These are phyloP conservation scores for Holotrichia oblita DNA, from an alignment of 1,140 invertebrate species.

Conservation along the genomic window DNA sequence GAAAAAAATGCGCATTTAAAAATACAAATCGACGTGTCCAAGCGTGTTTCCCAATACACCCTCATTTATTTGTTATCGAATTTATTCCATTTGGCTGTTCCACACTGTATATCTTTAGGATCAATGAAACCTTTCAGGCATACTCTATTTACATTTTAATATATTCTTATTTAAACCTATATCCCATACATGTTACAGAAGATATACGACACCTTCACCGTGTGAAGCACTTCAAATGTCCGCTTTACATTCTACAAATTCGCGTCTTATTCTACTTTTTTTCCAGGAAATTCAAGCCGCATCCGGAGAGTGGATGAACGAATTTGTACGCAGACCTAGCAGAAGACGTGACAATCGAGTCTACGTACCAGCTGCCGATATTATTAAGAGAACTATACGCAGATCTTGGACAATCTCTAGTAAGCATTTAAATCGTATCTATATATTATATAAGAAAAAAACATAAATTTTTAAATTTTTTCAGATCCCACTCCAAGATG, in stretches of 20 bases:
- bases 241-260: not conserved
- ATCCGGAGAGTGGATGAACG: conserved; percentile 77
- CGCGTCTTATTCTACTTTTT: not conserved
- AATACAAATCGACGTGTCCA: too few relatives aligned
- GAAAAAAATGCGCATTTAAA: too few relatives aligned
- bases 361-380: conserved; percentile 70
- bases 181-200: too few relatives aligned
- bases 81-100: too few relatives aligned
- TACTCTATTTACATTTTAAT: too few relatives aligned
- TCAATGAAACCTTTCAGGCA: too few relatives aligned
- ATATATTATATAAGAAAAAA: not conserved
- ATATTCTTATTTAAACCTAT: too few relatives aligned
- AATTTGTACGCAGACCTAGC: conserved; percentile 64
- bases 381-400: conserved; percentile 72
- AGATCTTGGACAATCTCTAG: conserved; percentile 78
- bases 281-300: conserved; percentile 75
- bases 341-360: conserved; percentile 63
- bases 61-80: too few relatives aligned
- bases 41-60: too few relatives aligned
- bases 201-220: too few relatives aligned
- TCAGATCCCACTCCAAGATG: conserved; percentile 67
- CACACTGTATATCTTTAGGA: too few relatives aligned
- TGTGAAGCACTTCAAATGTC: not conserved
- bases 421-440: conserved; percentile 57
- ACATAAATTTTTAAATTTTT: conserved; percentile 40